Evolutionary conservation across 2,888 invertebrate species (phyloP), one percentile per base, ranked within the genome.

Genomic region (Pollenia amentaria): DNA sequence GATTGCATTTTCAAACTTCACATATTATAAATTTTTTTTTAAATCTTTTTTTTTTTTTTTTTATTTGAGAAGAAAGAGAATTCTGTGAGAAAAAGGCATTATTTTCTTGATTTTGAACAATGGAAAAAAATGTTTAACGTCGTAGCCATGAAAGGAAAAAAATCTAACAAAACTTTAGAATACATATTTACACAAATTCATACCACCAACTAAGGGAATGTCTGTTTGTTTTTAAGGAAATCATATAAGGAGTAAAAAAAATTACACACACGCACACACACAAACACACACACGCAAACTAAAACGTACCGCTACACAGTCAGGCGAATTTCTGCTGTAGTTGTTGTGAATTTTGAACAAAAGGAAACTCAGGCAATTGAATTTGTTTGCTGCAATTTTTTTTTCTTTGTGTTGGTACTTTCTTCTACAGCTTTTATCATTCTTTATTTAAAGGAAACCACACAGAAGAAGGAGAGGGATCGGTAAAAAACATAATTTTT

Each of bases 321-420:
- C 12, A 57, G 57, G 18, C 21, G 72, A 21, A 55, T 64, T 73
- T 42, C n/a, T 67, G 64, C 57, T 70, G 51, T 16, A 46, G 67
- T 67, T 60, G 62, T 67, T 79, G 75, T 77, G 72, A 57, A 72
- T 60, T 82, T 79, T 69, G 72, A 67, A 85, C 85, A 85, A 85
- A 84, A 69, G 85, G 38, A 82, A 83, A 83, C 69, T 67, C 78
- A 75, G 78, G 82, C 82, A 79, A 86, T 86, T 83, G 86, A 82
- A 83, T 86, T 82, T 79, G 55, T 78, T 78, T 57, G 7, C 60
- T 57, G 42, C 21, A 38, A 16, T 73, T 46, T 11, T 21, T 65
- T 62, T 78, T 78, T 21, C 7, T 2, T 53, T 3, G 1, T 46
- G 1, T 53, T 3, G n/a, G 11, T n/a, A 57, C 14, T 3, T 65